These are phyloP conservation scores for Malurus elegans DNA, from an alignment of 2,113 vertebrate genomes.

Conservation along the genomic window DNA sequence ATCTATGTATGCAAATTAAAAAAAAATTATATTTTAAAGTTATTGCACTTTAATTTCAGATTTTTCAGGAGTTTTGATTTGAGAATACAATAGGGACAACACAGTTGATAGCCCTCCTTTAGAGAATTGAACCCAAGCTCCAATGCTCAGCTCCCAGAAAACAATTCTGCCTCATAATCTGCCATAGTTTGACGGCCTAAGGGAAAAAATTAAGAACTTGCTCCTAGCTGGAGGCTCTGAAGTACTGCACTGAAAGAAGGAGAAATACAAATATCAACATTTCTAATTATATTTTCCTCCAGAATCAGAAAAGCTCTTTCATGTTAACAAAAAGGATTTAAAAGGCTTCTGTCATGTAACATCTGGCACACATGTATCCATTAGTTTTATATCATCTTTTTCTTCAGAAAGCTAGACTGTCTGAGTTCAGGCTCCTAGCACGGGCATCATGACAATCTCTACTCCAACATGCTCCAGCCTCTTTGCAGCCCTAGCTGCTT, in stretches of 20 bases:
- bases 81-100: background rate
- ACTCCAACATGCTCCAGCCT: background rate
- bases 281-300: background rate
- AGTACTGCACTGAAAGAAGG: background rate
- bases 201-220: background rate
- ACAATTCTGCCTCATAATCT: background rate
- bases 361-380: background rate
- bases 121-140: background rate
- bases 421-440: background rate
- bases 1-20: background rate
- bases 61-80: background rate
- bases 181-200: background rate
- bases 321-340: background rate
- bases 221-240: background rate
- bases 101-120: background rate
- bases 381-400: background rate
- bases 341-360: background rate
- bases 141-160: background rate
- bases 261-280: background rate
- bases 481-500: background rate
- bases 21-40: background rate
- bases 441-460: background rate
- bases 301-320: background rate
- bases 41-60: background rate
- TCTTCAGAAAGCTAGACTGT: background rate